Base-by-base conservation (phyloP, 1,140 invertebrate species). In the Drosophila truncata region DNA sequence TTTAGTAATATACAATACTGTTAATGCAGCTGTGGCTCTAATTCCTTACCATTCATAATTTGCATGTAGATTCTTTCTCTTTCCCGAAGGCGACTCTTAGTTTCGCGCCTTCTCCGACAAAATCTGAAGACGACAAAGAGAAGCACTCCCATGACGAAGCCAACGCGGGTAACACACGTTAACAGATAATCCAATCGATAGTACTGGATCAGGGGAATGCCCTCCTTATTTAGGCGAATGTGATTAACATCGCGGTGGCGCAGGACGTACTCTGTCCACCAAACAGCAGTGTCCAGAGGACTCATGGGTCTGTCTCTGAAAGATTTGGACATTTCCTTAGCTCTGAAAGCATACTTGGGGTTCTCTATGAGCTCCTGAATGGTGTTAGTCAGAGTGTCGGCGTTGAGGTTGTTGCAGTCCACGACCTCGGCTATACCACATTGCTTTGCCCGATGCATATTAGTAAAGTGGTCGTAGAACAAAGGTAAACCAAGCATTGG, bases 181-280 rank as follows among this genome's bases (percentile, higher is more conserved):
- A 62, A 7, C 2, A 84, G 18, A 0, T 33, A 47, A 9, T 80
- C 50, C 10, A 84, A 27, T 8, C 27, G 52, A 11, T 84, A 84
- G 23, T 84, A 80, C 0, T 33, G 44, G 0, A 78, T 27, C 2
- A 81, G 42, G 7, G 60, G 23, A 41, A 81, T 46, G 4, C 59
- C 72, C 9, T 75, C 63, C 5, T 83, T 81, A 14, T 92, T 77
- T 8, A 94, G 82, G 0, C 93, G 87, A 31, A 94, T 81, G 65
- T 93, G 92, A 1, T 75, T 66, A 5, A 92, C 93, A 33, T 83
- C 60, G 9, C 75, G 58, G 44, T 91, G 54, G 0, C 85, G 77
- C 57, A 57, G 78, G 69, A 94, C 93, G 63, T 95, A 95, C 80
- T 95, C 95, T 0, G 94, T 93, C 95, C 95, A 95, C 90, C 94